Percentiles rank a stretch among this genome's conserved stretches.
phyloP scores from a whole-genome alignment of 1,140 invertebrate genomes.

The Heliconius eleuchia region DNA sequence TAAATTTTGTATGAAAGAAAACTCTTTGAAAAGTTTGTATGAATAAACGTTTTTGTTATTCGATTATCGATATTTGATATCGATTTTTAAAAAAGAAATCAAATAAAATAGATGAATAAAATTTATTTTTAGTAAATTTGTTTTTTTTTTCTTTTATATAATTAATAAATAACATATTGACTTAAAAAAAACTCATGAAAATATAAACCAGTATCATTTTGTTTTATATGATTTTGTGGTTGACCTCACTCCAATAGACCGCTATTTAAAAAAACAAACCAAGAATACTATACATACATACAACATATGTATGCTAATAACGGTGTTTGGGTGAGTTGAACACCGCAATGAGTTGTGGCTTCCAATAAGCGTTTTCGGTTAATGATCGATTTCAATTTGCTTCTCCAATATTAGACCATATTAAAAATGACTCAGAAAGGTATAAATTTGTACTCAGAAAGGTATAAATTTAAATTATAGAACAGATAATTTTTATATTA shows the following conservation, averaged over 20 bases:
- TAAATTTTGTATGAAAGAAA: neutral
- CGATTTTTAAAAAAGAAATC: neutral
- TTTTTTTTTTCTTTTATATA: no score
- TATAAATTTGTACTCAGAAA: neutral
- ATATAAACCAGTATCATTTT: neutral
- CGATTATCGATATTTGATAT: no score
- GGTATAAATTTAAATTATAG: neutral
- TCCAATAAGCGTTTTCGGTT: neutral
- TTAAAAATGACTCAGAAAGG: neutral
- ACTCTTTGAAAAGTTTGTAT: no score
- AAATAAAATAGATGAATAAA: neutral
- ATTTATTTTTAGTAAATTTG: no score
- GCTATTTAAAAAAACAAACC: neutral
- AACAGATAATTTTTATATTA: neutral
- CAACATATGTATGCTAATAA: conserved; percentile 2
- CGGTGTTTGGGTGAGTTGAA: neutral
- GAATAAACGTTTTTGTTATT: no score
- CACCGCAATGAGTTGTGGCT: conserved; percentile 2
- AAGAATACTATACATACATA: neutral
- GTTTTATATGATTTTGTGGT: neutral
- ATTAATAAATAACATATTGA: no score
- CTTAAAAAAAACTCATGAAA: neutral
- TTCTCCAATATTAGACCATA: neutral
- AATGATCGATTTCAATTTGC: neutral
- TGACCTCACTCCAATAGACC: neutral